Base-by-base conservation (phyloP, 2,888 invertebrate species). In the Augiades crinisus region DNA sequence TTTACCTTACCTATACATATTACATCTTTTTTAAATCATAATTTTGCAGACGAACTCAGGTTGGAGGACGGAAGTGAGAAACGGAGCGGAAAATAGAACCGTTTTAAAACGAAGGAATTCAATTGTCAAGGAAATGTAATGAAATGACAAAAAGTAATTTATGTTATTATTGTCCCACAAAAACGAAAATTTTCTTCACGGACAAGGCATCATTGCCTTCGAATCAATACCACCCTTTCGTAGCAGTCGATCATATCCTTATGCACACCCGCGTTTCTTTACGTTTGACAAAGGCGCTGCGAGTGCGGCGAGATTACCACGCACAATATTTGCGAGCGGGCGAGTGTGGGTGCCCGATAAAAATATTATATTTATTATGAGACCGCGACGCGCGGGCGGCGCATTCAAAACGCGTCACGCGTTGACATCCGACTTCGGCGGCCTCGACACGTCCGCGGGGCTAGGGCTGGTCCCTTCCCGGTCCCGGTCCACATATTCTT, bases 301-400 rank as follows among this genome's bases (percentile, higher is more conserved):
- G 55, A 58, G 61, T 58, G 55, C 51, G 62, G 61, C 59, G 61
- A 72, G 75, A 77, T 80, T 74, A 70, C 64, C 61, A 65, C 67
- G 63, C 68, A 73, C 77, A 83, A 87, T 87, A 85, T 87, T 87
- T 86, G 80, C 77, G 65, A 64, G 73, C 62, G 66, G 71, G 84
- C 59, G 67, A 59, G 61, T 89, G 88, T 70, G 77, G 77, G 76
- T 67, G 66, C 63, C 75, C 70, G 90, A 90, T 90, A 90, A 90
- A 88, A 89, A 81, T 84, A 81, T 87, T 87, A 78, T 87, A 88
- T 89, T 90, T 90, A 88, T 90, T 89, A 86, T 67, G 66, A 69
- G 66, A 65, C 68, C 61, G 65, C 64, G 63, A 65, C 71, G 69
- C 67, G 54, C 60, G 58, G 60, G 62, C 65, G 71, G 70, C 72